These are phyloP conservation scores for Siniperca chuatsi DNA, from an alignment of 2,113 vertebrate genomes.

Conservation along the genomic window DNA sequence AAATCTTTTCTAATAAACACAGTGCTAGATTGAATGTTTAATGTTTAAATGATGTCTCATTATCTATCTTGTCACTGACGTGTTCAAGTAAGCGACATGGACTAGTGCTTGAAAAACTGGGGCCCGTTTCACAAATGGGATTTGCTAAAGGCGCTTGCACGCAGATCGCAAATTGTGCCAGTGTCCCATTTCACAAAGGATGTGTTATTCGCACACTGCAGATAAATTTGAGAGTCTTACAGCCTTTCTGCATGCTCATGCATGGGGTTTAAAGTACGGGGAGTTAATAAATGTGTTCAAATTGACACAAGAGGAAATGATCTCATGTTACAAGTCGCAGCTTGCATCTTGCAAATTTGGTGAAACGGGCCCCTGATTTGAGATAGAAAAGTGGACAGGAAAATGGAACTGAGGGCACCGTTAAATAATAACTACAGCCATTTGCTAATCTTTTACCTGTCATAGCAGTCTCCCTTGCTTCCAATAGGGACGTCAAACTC, in stretches of 20 bases:
- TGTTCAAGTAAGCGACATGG: background rate
- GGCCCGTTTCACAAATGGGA: too few species aligned
- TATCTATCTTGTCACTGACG: background rate
- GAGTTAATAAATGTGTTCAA: background rate
- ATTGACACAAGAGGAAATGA: background rate
- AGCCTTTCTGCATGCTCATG: too few species aligned
- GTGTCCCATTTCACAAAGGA: too few species aligned
- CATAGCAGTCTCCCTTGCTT: conserved; percentile 92
- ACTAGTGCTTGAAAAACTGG: background rate
- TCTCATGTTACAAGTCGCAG: background rate
- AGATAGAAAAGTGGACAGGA: background rate
- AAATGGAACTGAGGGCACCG: background rate
- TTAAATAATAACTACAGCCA: background rate
- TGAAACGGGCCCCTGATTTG: background rate
- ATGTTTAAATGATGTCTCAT: background rate
- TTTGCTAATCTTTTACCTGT: conserved; percentile 83
- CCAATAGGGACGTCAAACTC: conserved; percentile 95
- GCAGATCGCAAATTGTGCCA: background rate
- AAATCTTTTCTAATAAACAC: background rate
- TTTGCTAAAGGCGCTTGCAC: too few species aligned
- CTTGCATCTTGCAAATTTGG: background rate
- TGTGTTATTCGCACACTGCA: background rate
- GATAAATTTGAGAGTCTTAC: background rate
- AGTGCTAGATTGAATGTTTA: background rate
- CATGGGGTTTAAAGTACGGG: too few species aligned